Conservation (phyloP, 2,888 invertebrate genomes). For the Pegoplata infirma region DNA sequence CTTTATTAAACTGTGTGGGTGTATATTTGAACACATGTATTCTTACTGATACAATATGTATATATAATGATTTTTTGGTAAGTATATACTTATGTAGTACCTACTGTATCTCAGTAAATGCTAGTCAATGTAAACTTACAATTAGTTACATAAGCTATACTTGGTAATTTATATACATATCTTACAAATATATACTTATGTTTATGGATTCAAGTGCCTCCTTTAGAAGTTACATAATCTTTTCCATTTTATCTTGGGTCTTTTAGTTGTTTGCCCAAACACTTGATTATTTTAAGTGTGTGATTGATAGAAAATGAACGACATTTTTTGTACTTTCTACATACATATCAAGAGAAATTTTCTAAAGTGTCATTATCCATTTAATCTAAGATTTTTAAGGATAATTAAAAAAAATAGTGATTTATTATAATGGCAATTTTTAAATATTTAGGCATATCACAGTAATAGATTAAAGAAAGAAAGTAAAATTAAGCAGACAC, state of each 20-base stretch:
- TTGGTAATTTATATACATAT: neutral
- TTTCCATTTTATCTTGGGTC: neutral
- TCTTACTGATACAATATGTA: no score
- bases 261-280: constrained; percentile 8
- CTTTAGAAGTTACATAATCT: neutral
- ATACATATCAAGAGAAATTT: no score
- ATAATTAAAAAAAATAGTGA: no score
- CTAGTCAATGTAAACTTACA: neutral
- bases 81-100: neutral
- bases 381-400: neutral
- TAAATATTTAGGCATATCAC: no score
- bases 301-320: no score
- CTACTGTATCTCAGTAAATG: neutral
- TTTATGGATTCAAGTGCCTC: neutral
- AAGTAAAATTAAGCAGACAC: no score
- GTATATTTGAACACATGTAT: no score
- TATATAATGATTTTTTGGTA: neutral
- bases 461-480: no score
- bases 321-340: no score
- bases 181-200: neutral
- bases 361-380: no score
- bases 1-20: no score
- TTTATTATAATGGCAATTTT: no score
- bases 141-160: neutral
- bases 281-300: constrained; percentile 28